Evolutionary conservation across 2,888 invertebrate genomes (phyloP).

Genomic region (Oxyteleia sp.): DNA sequence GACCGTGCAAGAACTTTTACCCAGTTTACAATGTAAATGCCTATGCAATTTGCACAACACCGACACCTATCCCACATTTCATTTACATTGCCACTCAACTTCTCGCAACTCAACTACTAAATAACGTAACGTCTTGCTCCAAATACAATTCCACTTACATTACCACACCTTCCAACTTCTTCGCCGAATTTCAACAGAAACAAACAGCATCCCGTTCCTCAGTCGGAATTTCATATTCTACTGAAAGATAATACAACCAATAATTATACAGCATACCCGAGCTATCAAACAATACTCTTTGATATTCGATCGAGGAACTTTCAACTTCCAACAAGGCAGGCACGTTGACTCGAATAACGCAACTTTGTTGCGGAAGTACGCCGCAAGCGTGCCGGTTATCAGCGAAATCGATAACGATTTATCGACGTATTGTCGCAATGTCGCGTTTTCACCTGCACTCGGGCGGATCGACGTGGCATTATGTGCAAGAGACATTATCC

Average conservation of each 20-base stretch:
- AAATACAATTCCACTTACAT: slow-evolving; percentile 3
- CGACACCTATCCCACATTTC: slow-evolving; percentile 12
- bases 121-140: slow-evolving; percentile 2
- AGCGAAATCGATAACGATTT: slow-evolving; percentile 21
- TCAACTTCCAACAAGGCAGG: background rate
- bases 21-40: background rate
- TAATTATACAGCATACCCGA: slow-evolving; percentile 12
- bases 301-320: slow-evolving; percentile 28
- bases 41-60: background rate
- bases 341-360: slow-evolving; percentile 1
- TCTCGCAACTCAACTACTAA: background rate
- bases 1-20: background rate
- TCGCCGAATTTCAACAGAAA: background rate
- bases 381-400: background rate
- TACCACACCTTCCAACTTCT: background rate
- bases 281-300: slow-evolving; percentile 15
- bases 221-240: slow-evolving; percentile 15
- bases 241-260: slow-evolving; percentile 28
- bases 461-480: slow-evolving; percentile 11
- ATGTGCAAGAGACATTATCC: slow-evolving; percentile 17
- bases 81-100: slow-evolving; percentile 17
- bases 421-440: slow-evolving; percentile 5
- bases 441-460: slow-evolving; percentile 6
- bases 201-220: slow-evolving; percentile 2
- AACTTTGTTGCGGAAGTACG: background rate